Evolutionary conservation across 1,140 invertebrate species (phyloP).

Genomic region (Thrips palmi): DNA sequence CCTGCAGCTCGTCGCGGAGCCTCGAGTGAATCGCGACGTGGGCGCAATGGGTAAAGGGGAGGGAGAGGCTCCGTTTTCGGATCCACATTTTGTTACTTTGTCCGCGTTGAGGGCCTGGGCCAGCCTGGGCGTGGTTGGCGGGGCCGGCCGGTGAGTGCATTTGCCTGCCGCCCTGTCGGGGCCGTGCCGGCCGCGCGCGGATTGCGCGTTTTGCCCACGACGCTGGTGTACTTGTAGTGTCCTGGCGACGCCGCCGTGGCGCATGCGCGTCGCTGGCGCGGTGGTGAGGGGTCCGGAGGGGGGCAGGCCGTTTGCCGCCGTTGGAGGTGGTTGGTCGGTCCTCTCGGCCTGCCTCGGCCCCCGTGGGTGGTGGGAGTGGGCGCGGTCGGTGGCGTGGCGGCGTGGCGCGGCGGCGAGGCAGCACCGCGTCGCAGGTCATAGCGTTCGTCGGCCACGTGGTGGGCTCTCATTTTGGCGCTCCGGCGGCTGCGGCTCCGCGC

Average conservation of each 20-base stretch:
- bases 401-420: background rate
- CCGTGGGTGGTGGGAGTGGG: background rate
- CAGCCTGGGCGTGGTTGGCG: constrained; percentile 11
- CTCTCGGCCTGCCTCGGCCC: background rate
- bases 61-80: too few species aligned
- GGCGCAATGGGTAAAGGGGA: too few species aligned
- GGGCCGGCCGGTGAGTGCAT: too few species aligned
- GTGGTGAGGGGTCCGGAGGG: background rate
- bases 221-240: background rate
- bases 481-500: too few species aligned
- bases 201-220: background rate
- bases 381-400: background rate
- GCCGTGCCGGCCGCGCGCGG: constrained; percentile 2
- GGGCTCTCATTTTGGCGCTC: too few species aligned
- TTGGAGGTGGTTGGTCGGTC: background rate
- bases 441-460: too few species aligned
- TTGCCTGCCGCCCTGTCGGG: too few species aligned
- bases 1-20: too few species aligned
- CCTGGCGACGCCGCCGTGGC: background rate
- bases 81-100: too few species aligned
- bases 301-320: background rate
- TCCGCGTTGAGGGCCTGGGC: constrained; percentile 5
- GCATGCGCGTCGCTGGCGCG: background rate
- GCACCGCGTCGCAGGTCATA: too few species aligned
- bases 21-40: too few species aligned